Base-by-base conservation (phyloP, 2,888 invertebrate genomes). In the Mythimna albipuncta region DNA sequence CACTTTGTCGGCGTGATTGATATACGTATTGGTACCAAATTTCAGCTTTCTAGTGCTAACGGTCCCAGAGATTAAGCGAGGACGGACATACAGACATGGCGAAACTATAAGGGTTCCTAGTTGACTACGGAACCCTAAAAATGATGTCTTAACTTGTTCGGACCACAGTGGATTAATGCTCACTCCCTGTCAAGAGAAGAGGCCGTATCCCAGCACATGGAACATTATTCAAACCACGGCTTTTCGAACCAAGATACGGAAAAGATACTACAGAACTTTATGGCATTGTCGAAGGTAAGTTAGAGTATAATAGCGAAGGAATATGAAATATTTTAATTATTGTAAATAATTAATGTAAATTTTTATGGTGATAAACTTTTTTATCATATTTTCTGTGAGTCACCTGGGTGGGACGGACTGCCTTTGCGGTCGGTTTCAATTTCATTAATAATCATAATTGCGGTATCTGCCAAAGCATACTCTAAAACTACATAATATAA, bases 371-470 rank as follows among this genome's bases (percentile, higher is more conserved):
- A 21, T 47, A 19, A 21, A 55, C 7, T 58, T 59, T 26, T 54
- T 55, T 52, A 64, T 64, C 21, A 68, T 78, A 62, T 1, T 11
- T 77, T 82, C 32, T 69, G 62, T 35, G 47, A 61, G 81, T 81
- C 57, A 54, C 52, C 44, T 44, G 35, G 54, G 50, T 52, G 44
- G 80, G 66, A 80, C 81, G 82, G 84, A 75, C 77, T 55, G 50
- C 58, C 38, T 59, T 68, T 52, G 10, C 64, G 61, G 54, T 64
- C 69, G 66, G 75, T 54, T 65, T 64, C 44, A 75, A 66, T 71
- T 78, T 82, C n/a, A 54, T 35, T 69, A 64, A 38, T n/a, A 52
- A 41, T 55, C 38, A 57, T 79, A 35, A 62, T 41, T 57, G 63
- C 38, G 11, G 21, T 64, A 82, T 77, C 19, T 58, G 38, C 44